Percentiles rank a stretch among this genome's conserved stretches.
phyloP scores from a whole-genome alignment of 2,888 invertebrate genomes.

The Allophyes oxyacanthae region DNA sequence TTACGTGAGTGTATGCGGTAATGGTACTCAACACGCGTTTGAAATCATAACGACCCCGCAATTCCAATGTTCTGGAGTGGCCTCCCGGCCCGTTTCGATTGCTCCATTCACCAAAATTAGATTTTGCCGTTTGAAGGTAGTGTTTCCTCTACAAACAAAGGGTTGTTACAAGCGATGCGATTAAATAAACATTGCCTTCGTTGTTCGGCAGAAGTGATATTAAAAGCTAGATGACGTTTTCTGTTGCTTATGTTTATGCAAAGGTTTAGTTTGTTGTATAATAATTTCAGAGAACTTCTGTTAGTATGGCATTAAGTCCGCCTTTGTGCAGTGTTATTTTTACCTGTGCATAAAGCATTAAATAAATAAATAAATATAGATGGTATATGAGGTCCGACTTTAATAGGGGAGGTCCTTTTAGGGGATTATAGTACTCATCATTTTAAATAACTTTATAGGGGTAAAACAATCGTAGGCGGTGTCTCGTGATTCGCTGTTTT shows the following conservation, averaged over 20 bases:
- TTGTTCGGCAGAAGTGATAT: slow-evolving; percentile 28
- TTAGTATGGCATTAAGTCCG: no score
- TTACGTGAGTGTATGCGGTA: slow-evolving; percentile 21
- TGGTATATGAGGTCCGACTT: no score
- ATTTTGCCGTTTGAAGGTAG: slow-evolving; percentile 61
- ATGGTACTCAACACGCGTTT: slow-evolving; percentile 34
- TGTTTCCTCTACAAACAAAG: slow-evolving; percentile 63
- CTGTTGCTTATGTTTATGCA: slow-evolving; percentile 20
- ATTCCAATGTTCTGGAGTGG: slow-evolving; percentile 46
- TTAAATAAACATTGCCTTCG: slow-evolving; percentile 60
- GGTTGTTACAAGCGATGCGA: slow-evolving; percentile 54
- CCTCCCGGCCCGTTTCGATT: slow-evolving; percentile 46
- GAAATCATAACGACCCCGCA: slow-evolving; percentile 54
- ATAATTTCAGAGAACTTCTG: slow-evolving; percentile 6
- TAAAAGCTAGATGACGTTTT: slow-evolving; percentile 40
- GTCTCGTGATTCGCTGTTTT: no score
- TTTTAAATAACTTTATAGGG: no score
- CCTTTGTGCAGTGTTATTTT: no score
- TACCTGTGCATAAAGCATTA: no score
- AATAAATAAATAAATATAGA: no score
- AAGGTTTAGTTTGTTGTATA: slow-evolving; percentile 16
- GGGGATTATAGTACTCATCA: no score
- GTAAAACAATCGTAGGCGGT: no score
- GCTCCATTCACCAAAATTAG: slow-evolving; percentile 59
- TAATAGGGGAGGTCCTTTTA: no score